Evolutionary conservation across 2,888 invertebrate genomes (phyloP), one percentile per base, ranked within the genome.

Genomic region (Melanostoma scalare): DNA sequence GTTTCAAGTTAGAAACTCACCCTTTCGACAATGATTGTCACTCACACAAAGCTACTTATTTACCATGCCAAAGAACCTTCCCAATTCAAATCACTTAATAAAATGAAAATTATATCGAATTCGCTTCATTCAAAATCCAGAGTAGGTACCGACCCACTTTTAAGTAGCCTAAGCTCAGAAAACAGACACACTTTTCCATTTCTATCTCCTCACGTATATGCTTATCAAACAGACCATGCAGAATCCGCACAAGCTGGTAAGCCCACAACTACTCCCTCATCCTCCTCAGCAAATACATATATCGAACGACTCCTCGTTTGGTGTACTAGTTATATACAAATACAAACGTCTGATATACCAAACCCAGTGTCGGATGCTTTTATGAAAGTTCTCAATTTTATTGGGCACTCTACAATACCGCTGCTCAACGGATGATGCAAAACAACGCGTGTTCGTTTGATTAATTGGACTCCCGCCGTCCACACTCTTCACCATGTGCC

Each of bases 371-470:
- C 74, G 77, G 56, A 67, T 60, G 78, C 53, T 74, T 69, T 74
- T 71, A 84, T 71, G 60, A 75, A 20, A 20, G 74, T 61, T 60
- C 84, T 84, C 71, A 78, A 84, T 74, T 78, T 69, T 67, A 84
- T 75, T 74, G 71, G 71, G 67, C 40, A 69, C 77, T 77, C 2
- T 63, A 1, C 52, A 56, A 69, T 73, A 42, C 36, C 61, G 60
- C 76, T 63, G 52, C 33, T 50, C 20, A 20, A 20, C 20, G 20
- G 20, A 20, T 20, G 48, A 73, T 84, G 71, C 74, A 71, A 56
- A 73, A 74, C 79, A 79, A 84, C 78, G 78, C 71, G 84, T 72
- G 73, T 74, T 78, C 55, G 71, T 52, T 78, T 84, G 84, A 78
- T 74, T 78, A 84, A 84, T 79, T 84, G 79, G 67, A 84, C 71